A percentile compares a stretch with the other conserved stretches of the same genome.
Evolutionary conservation across 2,797 vertebrate species (phyloP).

Genomic region (Anas bernieri): DNA sequence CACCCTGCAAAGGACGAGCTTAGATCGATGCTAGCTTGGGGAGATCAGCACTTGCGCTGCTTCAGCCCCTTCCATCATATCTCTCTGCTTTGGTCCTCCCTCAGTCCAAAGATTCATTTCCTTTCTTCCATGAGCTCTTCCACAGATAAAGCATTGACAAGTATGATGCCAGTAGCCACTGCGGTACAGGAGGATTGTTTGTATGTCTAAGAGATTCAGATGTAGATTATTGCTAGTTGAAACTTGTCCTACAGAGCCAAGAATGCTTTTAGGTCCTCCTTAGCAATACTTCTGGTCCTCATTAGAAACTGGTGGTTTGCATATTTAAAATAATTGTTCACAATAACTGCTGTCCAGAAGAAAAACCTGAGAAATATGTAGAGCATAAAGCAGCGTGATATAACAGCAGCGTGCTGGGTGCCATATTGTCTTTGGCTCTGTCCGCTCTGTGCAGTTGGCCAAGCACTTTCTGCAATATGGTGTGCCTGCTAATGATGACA

Average conservation of each 20-base stretch:
- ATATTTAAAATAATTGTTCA: background rate
- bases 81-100: background rate
- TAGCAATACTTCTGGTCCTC: background rate
- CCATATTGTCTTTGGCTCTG: background rate
- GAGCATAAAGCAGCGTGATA: background rate
- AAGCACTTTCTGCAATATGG: no score
- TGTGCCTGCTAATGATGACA: background rate
- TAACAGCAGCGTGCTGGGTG: background rate
- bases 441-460: rapidly evolving
- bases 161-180: background rate
- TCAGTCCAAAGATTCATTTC: background rate
- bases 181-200: background rate
- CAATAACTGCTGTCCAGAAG: background rate
- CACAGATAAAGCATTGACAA: background rate
- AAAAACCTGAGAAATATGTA: background rate
- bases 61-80: background rate
- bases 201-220: background rate
- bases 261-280: constrained; percentile 20
- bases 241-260: background rate
- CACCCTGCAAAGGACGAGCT: rapidly evolving
- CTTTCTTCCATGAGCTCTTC: background rate
- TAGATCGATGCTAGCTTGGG: background rate
- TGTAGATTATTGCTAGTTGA: background rate
- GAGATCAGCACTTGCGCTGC: background rate
- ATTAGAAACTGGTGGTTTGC: background rate